Evolutionary conservation across 2,888 invertebrate species (phyloP).

Genomic region (Agriopis aurantiaria): DNA sequence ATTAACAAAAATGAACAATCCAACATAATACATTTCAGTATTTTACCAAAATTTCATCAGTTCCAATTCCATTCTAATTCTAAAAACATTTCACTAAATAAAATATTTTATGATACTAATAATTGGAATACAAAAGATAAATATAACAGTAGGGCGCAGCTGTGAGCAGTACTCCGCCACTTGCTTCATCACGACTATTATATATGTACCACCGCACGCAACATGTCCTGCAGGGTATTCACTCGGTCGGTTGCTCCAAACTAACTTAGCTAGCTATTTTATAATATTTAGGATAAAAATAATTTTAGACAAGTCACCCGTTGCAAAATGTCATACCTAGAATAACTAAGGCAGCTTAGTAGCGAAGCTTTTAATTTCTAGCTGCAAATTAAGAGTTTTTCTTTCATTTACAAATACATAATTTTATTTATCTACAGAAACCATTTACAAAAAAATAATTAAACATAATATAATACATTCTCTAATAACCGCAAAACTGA

Average conservation of each 20-base stretch:
- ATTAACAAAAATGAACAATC: slow-evolving; percentile 39
- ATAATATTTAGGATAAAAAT: slow-evolving; percentile 2
- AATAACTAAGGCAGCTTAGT: not conserved
- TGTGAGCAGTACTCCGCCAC: not conserved
- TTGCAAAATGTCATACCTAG: not conserved
- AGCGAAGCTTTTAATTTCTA: not conserved
- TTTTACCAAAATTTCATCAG: slow-evolving; percentile 6
- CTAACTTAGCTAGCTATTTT: not conserved
- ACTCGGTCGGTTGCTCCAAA: slow-evolving; percentile 6
- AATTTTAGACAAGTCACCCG: not conserved
- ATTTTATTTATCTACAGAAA: not conserved
- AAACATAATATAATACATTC: not conserved
- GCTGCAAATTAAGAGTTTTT: slow-evolving; percentile 1
- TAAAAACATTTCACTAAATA: slow-evolving; percentile 3
- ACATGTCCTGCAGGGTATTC: slow-evolving; percentile 20
- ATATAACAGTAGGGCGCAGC: not conserved
- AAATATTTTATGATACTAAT: slow-evolving; percentile 10
- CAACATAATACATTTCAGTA: slow-evolving; percentile 32
- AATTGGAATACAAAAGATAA: slow-evolving; percentile 16
- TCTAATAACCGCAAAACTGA: not conserved
- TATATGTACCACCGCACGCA: slow-evolving; percentile 18
- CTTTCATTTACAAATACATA: not conserved
- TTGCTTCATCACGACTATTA: not conserved
- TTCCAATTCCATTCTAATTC: slow-evolving; percentile 9
- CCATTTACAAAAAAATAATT: not conserved